A percentile compares a stretch with the other conserved stretches of the same genome.
Conservation (phyloP, 2,888 invertebrate species). For the Sphaerolaimus hirsutus region DNA sequence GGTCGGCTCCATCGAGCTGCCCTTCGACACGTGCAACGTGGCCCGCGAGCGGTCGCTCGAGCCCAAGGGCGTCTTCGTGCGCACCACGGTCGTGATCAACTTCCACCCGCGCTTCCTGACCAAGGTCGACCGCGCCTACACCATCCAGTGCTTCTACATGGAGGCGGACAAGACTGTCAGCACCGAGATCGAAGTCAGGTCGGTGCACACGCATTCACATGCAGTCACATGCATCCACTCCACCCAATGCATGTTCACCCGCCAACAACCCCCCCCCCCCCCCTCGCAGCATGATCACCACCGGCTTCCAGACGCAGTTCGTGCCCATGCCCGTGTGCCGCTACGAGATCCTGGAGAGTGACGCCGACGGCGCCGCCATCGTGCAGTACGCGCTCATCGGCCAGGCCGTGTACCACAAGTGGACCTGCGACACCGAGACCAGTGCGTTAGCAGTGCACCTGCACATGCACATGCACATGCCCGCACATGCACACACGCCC, state of each 20-base stretch:
- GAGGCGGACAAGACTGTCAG: constrained; percentile 4
- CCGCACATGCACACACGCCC: no score
- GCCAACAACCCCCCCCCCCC: no score
- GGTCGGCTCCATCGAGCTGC: no score
- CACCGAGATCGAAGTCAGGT: constrained; percentile 4
- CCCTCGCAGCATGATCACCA: constrained; percentile 3
- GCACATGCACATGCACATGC: no score
- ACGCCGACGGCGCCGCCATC: background rate
- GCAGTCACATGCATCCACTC: no score
- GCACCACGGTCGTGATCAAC: constrained; percentile 3
- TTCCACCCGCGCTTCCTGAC: constrained; percentile 4
- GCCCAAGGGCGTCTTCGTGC: constrained; percentile 6
- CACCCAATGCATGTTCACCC: no score
- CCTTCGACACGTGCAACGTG: no score
- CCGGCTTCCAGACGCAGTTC: background rate
- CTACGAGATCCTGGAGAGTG: background rate
- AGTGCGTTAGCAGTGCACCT: no score
- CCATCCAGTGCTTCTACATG: constrained; percentile 5
- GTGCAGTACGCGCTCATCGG: background rate
- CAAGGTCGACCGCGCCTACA: constrained; percentile 4
- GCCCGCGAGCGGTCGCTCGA: no score
- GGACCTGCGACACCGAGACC: constrained; percentile 1
- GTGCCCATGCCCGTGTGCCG: constrained; percentile 1
- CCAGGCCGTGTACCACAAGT: background rate
- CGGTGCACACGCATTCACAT: no score